A percentile compares a stretch with the other conserved stretches of the same genome.
phyloP scores from a whole-genome alignment of 2,797 vertebrate species.

The Molossus alvarezi region DNA sequence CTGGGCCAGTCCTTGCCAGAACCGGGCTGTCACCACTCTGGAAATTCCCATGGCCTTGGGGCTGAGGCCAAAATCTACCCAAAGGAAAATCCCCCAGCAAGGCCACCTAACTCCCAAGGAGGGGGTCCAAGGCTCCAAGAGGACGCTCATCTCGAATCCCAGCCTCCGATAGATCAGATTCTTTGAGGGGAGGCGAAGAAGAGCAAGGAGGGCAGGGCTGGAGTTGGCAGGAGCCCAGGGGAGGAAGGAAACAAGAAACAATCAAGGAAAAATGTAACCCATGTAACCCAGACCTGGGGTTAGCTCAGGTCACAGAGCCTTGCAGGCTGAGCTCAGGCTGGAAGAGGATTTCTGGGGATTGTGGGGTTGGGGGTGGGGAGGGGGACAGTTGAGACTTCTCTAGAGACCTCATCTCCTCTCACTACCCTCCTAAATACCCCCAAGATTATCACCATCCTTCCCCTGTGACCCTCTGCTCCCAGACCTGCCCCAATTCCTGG shows the following conservation, averaged over 20 bases:
- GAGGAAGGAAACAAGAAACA: constrained; percentile 81
- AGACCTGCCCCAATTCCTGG: not conserved
- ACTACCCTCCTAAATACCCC: not conserved
- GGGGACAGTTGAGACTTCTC: not conserved
- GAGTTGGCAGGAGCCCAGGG: constrained; percentile 37
- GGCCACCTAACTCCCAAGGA: constrained; percentile 1
- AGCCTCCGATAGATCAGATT: not conserved
- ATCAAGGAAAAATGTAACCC: constrained; percentile 72
- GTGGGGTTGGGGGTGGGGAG: not conserved
- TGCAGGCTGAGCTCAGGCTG: not conserved
- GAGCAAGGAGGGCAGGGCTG: not conserved
- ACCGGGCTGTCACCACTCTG: constrained; percentile 69
- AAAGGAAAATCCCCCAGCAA: constrained; percentile 66
- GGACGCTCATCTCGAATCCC: not conserved
- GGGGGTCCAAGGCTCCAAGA: not conserved
- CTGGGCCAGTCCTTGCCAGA: constrained; percentile 11
- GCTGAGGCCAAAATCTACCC: constrained; percentile 25
- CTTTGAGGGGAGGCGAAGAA: not conserved
- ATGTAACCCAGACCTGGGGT: constrained; percentile 39
- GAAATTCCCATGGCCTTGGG: constrained; percentile 73
- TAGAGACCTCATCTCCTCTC: not conserved
- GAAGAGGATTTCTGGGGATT: not conserved
- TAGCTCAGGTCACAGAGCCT: constrained; percentile 26
- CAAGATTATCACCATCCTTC: not conserved
- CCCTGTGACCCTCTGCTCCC: not conserved